Evolutionary conservation across 2,113 vertebrate genomes (phyloP).

Genomic region (Melanotaenia duboulayi): DNA sequence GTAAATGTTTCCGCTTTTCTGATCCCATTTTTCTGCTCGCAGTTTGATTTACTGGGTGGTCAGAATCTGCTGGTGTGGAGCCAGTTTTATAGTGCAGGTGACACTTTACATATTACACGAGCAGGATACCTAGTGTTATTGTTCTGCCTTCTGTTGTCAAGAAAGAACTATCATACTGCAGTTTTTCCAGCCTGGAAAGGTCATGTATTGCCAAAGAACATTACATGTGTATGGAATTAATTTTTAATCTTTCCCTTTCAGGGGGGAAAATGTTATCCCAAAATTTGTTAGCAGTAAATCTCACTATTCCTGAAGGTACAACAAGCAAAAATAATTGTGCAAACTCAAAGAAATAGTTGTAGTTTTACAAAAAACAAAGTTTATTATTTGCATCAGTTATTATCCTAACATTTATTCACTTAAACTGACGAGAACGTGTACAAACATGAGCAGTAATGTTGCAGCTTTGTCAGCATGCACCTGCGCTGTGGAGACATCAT

Average conservation of each 20-base stretch:
- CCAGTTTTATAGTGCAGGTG: conserved; percentile 7
- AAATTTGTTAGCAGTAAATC: conserved; percentile 5
- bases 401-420: neutral
- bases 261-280: neutral
- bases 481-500: conserved; percentile 21
- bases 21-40: conserved; percentile 52
- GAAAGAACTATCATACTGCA: neutral
- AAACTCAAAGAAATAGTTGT: conserved; percentile 5
- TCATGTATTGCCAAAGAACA: conserved; percentile 17
- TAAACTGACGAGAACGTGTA: neutral
- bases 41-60: conserved; percentile 73
- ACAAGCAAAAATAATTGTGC: conserved; percentile 6
- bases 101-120: conserved; percentile 14
- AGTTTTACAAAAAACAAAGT: conserved; percentile 16
- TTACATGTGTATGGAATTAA: conserved; percentile 5
- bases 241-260: neutral
- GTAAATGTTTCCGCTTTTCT: conserved; percentile 70
- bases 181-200: neutral
- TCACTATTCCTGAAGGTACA: conserved; percentile 14
- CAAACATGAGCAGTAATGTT: neutral
- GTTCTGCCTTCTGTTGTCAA: neutral
- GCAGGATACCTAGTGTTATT: neutral
- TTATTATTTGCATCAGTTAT: neutral
- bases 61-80: conserved; percentile 34
- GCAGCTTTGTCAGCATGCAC: neutral